phyloP scores from a whole-genome alignment of 2,113 vertebrate species.

The Vireo altiloquus region DNA sequence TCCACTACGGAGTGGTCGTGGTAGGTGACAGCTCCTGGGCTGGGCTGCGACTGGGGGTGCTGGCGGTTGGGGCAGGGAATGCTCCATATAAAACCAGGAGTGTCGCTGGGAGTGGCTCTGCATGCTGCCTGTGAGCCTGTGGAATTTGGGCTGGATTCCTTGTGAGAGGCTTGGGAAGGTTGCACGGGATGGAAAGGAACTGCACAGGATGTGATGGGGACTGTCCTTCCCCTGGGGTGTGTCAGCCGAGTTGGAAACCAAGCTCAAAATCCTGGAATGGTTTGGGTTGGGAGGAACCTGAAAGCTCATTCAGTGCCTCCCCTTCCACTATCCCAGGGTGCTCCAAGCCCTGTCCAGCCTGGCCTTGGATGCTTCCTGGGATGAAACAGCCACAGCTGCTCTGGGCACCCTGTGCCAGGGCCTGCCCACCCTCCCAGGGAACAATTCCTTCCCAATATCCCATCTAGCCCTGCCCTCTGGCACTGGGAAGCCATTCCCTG shows the following conservation, averaged over 20 bases:
- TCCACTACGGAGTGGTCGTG: conserved; percentile 94
- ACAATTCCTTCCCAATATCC: background rate
- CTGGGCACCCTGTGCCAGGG: background rate
- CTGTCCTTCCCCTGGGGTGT: background rate
- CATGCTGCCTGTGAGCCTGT: fast-evolving
- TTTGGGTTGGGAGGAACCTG: background rate
- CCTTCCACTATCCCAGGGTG: fast-evolving
- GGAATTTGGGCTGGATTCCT: background rate
- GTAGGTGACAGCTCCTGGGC: conserved; percentile 67
- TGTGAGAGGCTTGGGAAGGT: background rate
- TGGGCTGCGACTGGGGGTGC: background rate
- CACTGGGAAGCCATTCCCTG: background rate
- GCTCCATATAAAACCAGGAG: fast-evolving
- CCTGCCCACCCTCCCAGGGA: background rate
- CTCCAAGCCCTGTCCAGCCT: background rate
- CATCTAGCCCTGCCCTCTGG: background rate
- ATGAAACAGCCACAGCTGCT: background rate
- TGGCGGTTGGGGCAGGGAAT: background rate
- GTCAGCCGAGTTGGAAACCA: background rate
- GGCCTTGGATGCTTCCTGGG: background rate
- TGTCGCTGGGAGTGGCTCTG: background rate
- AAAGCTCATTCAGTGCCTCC: background rate
- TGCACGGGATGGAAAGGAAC: background rate
- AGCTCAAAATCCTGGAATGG: background rate
- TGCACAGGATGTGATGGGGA: fast-evolving